Conservation (phyloP, 1,140 invertebrate species). For the Neodiprion pinetum region DNA sequence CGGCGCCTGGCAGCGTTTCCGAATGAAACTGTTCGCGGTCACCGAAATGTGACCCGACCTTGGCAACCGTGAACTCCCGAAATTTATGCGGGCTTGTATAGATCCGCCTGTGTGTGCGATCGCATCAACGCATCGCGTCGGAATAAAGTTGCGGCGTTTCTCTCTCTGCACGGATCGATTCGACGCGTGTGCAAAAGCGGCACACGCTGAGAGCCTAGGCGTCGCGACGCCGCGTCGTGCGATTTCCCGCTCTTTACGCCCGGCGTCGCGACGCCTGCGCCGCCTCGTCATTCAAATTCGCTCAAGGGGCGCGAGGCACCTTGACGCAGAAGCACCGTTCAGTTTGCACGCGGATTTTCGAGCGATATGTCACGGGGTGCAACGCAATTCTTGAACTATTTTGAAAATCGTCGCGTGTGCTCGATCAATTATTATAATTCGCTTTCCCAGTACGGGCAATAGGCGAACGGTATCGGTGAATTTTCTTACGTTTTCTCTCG, state of each 20-base stretch:
- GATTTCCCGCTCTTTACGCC: slow-evolving; percentile 21
- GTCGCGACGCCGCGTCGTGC: not conserved
- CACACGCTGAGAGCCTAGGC: not conserved
- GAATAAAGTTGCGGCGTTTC: too few species aligned
- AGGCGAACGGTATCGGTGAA: too few species aligned
- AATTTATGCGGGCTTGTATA: slow-evolving; percentile 10
- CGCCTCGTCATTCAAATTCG: slow-evolving; percentile 43
- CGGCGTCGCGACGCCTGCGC: slow-evolving; percentile 35
- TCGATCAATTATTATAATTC: too few species aligned
- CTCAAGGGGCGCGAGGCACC: slow-evolving; percentile 19
- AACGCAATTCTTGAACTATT: not conserved
- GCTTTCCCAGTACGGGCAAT: too few species aligned
- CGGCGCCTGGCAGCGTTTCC: not conserved
- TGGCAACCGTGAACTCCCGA: slow-evolving; percentile 10
- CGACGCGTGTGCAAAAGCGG: not conserved
- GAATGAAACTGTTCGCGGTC: not conserved
- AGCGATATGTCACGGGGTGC: slow-evolving; percentile 28
- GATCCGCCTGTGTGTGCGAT: not conserved
- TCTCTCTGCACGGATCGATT: not conserved
- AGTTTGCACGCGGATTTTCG: slow-evolving; percentile 53
- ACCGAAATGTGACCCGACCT: not conserved
- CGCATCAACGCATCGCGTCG: too few species aligned
- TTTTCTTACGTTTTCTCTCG: too few species aligned
- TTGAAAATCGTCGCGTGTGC: too few species aligned
- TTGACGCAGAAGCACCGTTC: slow-evolving; percentile 27